Percentiles rank a stretch among this genome's conserved stretches.
Evolutionary conservation across 2,113 vertebrate species (phyloP).

Genomic region (Neolamprologus fasciatus): DNA sequence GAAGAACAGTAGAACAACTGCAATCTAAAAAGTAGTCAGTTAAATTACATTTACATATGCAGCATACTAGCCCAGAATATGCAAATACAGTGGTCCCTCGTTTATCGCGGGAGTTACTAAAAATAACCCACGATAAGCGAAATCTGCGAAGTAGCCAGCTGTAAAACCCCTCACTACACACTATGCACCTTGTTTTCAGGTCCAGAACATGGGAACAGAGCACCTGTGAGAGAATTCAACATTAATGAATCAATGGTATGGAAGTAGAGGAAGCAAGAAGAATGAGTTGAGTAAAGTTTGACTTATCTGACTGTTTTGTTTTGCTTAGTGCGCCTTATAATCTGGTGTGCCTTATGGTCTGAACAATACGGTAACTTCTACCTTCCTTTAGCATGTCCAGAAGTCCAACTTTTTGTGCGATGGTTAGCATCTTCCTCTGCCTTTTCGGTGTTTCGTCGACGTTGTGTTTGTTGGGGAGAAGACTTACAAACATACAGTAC

Average conservation of each 20-base stretch:
- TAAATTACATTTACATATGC: neutral
- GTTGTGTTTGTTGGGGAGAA: neutral
- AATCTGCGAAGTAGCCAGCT: neutral
- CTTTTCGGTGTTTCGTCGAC: neutral
- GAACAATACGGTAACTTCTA: neutral
- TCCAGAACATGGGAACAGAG: neutral
- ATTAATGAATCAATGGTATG: neutral
- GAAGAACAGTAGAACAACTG: neutral
- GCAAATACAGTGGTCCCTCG: neutral
- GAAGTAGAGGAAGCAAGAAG: neutral
- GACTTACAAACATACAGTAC: neutral
- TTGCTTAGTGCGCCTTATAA: neutral
- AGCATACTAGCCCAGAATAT: neutral
- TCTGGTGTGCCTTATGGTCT: neutral
- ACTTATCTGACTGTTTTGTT: neutral
- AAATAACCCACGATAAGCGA: neutral
- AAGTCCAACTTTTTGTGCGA: neutral
- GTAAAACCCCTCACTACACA: neutral
- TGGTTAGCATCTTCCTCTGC: neutral
- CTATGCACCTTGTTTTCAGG: neutral
- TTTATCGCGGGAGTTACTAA: neutral
- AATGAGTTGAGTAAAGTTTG: neutral
- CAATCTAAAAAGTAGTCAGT: neutral
- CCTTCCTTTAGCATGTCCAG: neutral
- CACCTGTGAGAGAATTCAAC: neutral